These are phyloP conservation scores for Oplegnathus fasciatus DNA, from an alignment of 2,113 vertebrate genomes.

Conservation along the genomic window DNA sequence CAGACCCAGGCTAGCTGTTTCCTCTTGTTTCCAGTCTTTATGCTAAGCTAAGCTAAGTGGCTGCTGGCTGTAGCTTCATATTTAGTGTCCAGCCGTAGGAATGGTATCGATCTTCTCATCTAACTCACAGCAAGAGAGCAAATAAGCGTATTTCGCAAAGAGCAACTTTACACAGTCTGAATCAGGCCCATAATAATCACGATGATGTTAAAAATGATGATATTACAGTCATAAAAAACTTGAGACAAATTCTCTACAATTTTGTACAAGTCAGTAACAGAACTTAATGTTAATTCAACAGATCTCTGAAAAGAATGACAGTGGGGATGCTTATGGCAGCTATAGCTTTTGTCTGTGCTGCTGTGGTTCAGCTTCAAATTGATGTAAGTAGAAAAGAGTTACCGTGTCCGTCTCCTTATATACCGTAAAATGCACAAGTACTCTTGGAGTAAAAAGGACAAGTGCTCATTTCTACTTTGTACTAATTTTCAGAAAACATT, in stretches of 20 bases:
- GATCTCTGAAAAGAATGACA: slow-evolving; percentile 93
- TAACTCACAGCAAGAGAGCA: too few species aligned
- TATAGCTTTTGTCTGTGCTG: slow-evolving; percentile 92
- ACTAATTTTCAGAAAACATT: slow-evolving; percentile 87
- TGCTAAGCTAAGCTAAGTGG: too few species aligned
- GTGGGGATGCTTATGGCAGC: slow-evolving; percentile 95
- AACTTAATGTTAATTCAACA: slow-evolving; percentile 69
- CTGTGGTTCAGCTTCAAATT: slow-evolving; percentile 90
- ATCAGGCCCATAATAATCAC: background rate
- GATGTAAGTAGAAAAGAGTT: slow-evolving; percentile 89
- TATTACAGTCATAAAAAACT: background rate
- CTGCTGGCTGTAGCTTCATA: too few species aligned
- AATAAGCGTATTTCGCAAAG: background rate
- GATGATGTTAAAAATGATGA: background rate
- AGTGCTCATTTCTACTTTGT: slow-evolving; percentile 1
- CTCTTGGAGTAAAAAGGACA: background rate
- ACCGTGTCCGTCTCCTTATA: background rate
- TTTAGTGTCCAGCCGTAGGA: too few species aligned
- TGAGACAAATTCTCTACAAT: background rate
- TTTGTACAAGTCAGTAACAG: slow-evolving; percentile 16
- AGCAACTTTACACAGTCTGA: background rate
- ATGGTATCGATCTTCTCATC: too few species aligned
- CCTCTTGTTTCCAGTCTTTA: too few species aligned
- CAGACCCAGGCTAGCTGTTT: too few species aligned
- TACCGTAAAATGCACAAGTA: background rate